A percentile compares a stretch with the other conserved stretches of the same genome.
Evolutionary conservation across 2,113 vertebrate species (phyloP).

Genomic region (Chascanopsetta lugubris): DNA sequence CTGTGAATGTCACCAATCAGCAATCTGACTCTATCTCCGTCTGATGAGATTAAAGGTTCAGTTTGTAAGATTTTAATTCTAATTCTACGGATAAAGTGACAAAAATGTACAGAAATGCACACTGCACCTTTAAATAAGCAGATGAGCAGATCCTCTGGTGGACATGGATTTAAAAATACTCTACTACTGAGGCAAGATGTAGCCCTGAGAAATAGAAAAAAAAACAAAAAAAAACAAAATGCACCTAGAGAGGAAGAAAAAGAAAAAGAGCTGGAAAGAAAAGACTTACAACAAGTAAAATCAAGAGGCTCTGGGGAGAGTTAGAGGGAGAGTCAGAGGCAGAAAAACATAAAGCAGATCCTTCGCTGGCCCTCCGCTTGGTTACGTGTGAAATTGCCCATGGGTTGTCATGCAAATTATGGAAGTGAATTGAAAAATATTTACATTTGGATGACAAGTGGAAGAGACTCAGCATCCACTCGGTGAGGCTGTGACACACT

Average conservation of each 20-base stretch:
- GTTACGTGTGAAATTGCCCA: slow-evolving; percentile 70
- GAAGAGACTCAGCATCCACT: slow-evolving; percentile 52
- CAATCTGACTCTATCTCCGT: too few relatives aligned
- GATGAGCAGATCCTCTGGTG: too few relatives aligned
- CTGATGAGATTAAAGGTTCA: too few relatives aligned
- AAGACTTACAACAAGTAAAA: slow-evolving; percentile 40
- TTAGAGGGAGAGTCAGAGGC: slow-evolving; percentile 22
- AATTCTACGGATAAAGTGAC: too few relatives aligned
- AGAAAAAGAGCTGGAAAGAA: slow-evolving; percentile 10
- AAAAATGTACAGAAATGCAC: too few relatives aligned
- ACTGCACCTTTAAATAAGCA: slow-evolving; percentile 1
- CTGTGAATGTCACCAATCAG: too few relatives aligned
- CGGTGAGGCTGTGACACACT: slow-evolving; percentile 45
- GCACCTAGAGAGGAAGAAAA: slow-evolving; percentile 26
- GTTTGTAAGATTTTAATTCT: too few relatives aligned
- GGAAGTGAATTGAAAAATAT: slow-evolving; percentile 75
- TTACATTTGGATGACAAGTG: slow-evolving; percentile 71
- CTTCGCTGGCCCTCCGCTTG: slow-evolving; percentile 55
- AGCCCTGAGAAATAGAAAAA: not conserved
- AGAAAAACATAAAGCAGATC: slow-evolving; percentile 61
- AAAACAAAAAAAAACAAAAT: not conserved
- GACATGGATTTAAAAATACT: slow-evolving; percentile 7
- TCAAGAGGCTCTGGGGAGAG: slow-evolving; percentile 32
- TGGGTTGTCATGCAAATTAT: slow-evolving; percentile 71
- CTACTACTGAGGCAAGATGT: not conserved